Evolutionary conservation across 2,113 vertebrate genomes (phyloP), one percentile per base, ranked within the genome.

Genomic region (Hoplias malabaricus): DNA sequence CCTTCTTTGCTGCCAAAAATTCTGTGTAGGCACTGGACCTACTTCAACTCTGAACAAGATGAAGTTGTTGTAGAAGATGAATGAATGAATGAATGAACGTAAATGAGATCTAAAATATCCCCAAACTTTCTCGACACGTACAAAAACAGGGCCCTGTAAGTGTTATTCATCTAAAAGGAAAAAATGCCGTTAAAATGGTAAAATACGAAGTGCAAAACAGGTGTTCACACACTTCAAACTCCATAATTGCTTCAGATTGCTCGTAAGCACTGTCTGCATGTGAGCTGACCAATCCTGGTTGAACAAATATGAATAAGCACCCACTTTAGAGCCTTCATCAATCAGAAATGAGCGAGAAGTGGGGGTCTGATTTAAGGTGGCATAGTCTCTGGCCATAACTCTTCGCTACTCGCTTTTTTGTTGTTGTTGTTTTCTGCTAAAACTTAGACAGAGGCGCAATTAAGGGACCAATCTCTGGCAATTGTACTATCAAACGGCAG

Each of bases 381-480:
- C 10, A 6, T 69, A 50, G 2, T n/a, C 4, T 33, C 31, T 21
- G 54, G 77, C 40, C 57, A 25, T 36, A 53, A 21, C 48, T 63
- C 56, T 11, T n/a, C 4, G 25, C 31, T 40, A 53, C 77, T 19
- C 48, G 31, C 5, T 3, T 59, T 29, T 33, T 8, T 61, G 7
- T 31, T 19, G 7, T 10, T 8, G n/a, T 29, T 31, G 19, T 33
- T 4, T 14, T 21, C 27, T 80, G 73, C n/a, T n/a, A n/a, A n/a
- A 80, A 81, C 62, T 59, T 61, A 31, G 33, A 25, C 54, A 70
- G 67, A 29, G 43, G 36, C n/a, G 57, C 69, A 67, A 79, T 82
- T 75, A 76, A 68, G 53, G 67, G 71, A 31, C 50, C 34, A 42
- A 59, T 71, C 69, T 69, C 61, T 27, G 69, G 69, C 69, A 43